These are phyloP conservation scores for Epizoanthus ramosus DNA, from an alignment of 92 coral and sea anemone genomes.

Conservation along the genomic window DNA sequence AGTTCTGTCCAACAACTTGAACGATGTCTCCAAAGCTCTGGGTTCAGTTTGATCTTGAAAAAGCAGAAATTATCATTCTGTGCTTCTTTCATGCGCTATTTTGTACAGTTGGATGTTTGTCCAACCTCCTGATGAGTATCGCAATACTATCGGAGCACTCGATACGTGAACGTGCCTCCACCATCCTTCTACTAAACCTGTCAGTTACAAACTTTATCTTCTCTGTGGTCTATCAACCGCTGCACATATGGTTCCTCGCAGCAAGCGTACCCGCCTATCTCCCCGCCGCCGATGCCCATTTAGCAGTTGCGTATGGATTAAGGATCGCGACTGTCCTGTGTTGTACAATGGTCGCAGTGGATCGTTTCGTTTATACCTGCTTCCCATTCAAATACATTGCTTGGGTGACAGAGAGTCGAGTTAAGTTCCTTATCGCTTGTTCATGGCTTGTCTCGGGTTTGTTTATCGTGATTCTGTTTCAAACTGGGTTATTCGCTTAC, in stretches of 20 bases:
- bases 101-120: not conserved
- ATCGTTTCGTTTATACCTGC: slow-evolving; percentile 13
- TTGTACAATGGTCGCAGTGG: slow-evolving; percentile 11
- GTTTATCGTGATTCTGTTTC: not conserved
- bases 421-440: not conserved
- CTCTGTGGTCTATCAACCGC: slow-evolving; percentile 8
- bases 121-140: not conserved
- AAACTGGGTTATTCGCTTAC: not conserved
- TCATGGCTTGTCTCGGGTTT: not conserved
- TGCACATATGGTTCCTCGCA: slow-evolving; percentile 8
- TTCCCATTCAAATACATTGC: slow-evolving; percentile 8
- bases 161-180: not conserved
- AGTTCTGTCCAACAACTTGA: no score
- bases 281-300: not conserved
- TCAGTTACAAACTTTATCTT: not conserved
- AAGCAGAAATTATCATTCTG: not conserved
- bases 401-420: slow-evolving; percentile 4
- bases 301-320: not conserved
- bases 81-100: not conserved
- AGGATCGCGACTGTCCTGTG: not conserved
- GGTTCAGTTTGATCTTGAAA: not conserved
- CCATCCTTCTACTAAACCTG: not conserved
- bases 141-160: not conserved
- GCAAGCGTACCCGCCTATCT: not conserved
- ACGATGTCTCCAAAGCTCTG: no score